Evolutionary conservation across 2,113 vertebrate species (phyloP).

Genomic region (Coracopsis vasa): DNA sequence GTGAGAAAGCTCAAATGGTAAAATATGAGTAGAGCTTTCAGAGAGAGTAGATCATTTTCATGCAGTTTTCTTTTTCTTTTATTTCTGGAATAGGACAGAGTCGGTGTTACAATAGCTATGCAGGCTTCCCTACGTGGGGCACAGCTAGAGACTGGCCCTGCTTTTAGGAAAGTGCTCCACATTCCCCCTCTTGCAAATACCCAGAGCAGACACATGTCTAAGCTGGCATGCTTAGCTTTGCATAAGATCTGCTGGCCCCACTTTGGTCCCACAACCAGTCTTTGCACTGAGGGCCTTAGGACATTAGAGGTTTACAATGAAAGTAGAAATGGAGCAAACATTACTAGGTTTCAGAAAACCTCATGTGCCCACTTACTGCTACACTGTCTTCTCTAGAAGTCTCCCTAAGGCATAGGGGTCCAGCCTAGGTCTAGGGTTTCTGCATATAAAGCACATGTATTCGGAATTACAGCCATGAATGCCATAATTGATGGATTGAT

Average conservation of each 20-base stretch:
- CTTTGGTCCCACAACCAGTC: not conserved
- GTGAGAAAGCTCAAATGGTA: not conserved
- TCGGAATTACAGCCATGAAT: not conserved
- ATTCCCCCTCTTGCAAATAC: not conserved
- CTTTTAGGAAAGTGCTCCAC: not conserved
- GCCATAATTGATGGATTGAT: not conserved
- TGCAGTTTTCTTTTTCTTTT: not conserved
- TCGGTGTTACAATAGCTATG: not conserved
- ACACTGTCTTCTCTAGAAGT: not conserved
- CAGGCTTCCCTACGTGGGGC: not conserved
- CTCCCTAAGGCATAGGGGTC: not conserved
- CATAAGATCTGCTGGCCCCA: not conserved
- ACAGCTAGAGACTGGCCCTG: not conserved
- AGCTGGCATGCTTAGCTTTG: not conserved
- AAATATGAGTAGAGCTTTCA: constrained; percentile 22
- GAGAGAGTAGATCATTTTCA: constrained; percentile 6
- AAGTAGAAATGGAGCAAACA: not conserved
- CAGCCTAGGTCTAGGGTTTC: not conserved
- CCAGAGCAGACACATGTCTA: not conserved
- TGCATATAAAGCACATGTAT: not conserved
- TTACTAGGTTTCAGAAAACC: not conserved
- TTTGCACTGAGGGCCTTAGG: not conserved
- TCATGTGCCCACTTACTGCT: not conserved
- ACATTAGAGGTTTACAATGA: not conserved
- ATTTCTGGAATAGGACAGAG: not conserved